These are phyloP conservation scores for Dascillus cervinus DNA, from an alignment of 2,888 invertebrate species.

Conservation along the genomic window DNA sequence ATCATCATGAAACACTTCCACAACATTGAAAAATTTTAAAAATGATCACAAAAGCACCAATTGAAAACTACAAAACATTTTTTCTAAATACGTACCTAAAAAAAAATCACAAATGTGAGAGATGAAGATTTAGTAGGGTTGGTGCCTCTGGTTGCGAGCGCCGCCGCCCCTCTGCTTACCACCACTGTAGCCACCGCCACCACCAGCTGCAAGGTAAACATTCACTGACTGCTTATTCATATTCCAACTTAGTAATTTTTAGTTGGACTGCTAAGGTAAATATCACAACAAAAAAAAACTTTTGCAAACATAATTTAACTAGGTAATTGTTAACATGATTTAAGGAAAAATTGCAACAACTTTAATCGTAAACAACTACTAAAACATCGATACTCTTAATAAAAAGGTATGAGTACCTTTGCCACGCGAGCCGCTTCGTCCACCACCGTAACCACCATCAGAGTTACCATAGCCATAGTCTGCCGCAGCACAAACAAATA, in stretches of 20 bases:
- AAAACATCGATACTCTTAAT: too few species aligned
- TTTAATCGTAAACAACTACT: not conserved
- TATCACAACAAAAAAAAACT: not conserved
- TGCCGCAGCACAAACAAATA: conserved; percentile 46
- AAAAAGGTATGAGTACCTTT: conserved; percentile 58
- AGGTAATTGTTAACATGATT: not conserved
- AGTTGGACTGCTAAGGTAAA: not conserved
- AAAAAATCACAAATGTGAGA: conserved; percentile 14
- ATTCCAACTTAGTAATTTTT: too few species aligned
- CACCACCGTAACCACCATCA: conserved; percentile 81
- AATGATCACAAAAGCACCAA: too few species aligned
- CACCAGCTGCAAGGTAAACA: conserved; percentile 11
- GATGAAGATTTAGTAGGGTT: conserved; percentile 64
- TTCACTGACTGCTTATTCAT: not conserved
- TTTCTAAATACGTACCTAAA: not conserved
- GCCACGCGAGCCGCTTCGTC: conserved; percentile 76
- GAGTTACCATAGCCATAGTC: conserved; percentile 85
- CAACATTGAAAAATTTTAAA: too few species aligned
- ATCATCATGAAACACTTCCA: too few species aligned
- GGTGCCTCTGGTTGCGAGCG: conserved; percentile 79
- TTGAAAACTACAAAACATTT: too few species aligned
- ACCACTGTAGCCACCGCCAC: conserved; percentile 58
- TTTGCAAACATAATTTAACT: not conserved
- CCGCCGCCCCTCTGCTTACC: conserved; percentile 77
- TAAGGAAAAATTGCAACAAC: conserved; percentile 15